Evolutionary conservation across 2,113 vertebrate species (phyloP).

Genomic region (Malaclemys terrapin): DNA sequence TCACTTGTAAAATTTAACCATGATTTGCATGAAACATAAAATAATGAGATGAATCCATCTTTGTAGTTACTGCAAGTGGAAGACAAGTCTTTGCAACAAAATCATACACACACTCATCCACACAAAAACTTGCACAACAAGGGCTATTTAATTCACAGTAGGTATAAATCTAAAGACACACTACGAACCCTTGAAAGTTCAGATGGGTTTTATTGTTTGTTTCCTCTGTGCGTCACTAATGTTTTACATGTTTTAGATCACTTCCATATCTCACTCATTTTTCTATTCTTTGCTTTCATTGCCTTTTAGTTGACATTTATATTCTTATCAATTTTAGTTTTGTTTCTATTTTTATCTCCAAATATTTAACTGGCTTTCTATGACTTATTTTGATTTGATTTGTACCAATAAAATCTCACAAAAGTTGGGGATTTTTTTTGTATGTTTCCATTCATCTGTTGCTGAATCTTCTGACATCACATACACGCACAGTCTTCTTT

Average conservation of each 20-base stretch:
- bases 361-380: neutral
- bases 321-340: neutral
- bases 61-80: neutral
- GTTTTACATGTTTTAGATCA: neutral
- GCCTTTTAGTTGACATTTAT: neutral
- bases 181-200: neutral
- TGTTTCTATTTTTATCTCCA: neutral
- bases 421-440: neutral
- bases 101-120: neutral
- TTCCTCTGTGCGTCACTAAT: neutral
- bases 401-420: neutral
- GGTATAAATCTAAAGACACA: neutral
- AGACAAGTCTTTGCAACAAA: neutral
- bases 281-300: neutral
- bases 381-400: neutral
- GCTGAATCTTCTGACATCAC: neutral
- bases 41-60: neutral
- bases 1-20: neutral
- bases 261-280: neutral
- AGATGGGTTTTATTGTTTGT: neutral
- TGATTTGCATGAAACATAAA: neutral
- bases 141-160: neutral
- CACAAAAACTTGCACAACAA: neutral
- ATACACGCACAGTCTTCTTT: neutral
- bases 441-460: neutral